A percentile compares a stretch with the other conserved stretches of the same genome.
phyloP scores from a whole-genome alignment of 2,888 invertebrate species.

The Parnassius orleans region DNA sequence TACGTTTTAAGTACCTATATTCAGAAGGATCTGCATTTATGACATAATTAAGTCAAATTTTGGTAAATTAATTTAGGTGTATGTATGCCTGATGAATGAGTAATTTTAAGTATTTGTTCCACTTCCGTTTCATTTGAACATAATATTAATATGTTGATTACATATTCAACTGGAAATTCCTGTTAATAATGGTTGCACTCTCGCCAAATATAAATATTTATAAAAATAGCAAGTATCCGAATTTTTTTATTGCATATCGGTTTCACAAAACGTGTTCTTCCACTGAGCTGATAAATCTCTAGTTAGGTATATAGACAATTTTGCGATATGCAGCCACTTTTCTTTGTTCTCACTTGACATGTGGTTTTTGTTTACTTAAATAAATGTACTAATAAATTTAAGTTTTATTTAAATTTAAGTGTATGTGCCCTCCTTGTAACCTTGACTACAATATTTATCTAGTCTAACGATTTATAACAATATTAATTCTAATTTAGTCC shows the following conservation, averaged over 20 bases:
- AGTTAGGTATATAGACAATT: constrained; percentile 14
- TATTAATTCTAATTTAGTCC: constrained; percentile 21
- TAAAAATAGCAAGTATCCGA: no score
- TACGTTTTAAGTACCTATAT: neutral
- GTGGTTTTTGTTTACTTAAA: constrained; percentile 65
- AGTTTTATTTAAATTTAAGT: constrained; percentile 72
- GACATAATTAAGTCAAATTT: constrained; percentile 7
- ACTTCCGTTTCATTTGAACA: no score
- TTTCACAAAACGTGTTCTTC: no score
- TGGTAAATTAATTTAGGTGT: no score
- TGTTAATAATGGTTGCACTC: no score
- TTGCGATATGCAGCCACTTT: constrained; percentile 32
- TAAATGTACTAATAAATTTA: constrained; percentile 70
- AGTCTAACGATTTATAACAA: constrained; percentile 20
- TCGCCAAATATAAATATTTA: no score
- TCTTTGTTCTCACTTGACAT: constrained; percentile 47
- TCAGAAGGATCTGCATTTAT: constrained; percentile 25
- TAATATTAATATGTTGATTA: no score
- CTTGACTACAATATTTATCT: constrained; percentile 7
- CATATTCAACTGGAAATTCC: no score
- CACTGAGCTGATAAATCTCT: neutral
- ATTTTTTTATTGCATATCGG: no score
- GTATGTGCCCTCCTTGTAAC: constrained; percentile 37
- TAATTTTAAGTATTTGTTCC: no score
- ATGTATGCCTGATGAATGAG: no score